These are phyloP conservation scores for Catocala fraxini DNA, from an alignment of 2,888 invertebrate species.

Conservation along the genomic window DNA sequence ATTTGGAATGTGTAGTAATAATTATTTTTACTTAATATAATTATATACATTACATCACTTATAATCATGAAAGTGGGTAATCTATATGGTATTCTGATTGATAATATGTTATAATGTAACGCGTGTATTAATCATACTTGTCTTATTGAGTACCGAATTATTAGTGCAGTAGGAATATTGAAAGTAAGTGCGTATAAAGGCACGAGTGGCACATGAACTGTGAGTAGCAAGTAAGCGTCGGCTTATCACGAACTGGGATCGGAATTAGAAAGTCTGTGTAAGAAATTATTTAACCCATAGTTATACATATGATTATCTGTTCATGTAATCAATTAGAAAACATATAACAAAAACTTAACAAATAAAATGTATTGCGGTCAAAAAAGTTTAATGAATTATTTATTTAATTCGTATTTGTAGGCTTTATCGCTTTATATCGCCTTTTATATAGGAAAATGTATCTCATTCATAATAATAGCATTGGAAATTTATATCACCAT, in stretches of 20 bases:
- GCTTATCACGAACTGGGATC: background rate
- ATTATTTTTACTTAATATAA: background rate
- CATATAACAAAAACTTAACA: background rate
- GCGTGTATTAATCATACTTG: slow-evolving; percentile 1
- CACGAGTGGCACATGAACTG: no score
- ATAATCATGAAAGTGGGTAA: background rate
- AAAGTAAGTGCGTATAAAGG: background rate
- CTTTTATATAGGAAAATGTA: slow-evolving; percentile 8
- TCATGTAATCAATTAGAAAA: background rate
- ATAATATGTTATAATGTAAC: slow-evolving; percentile 5
- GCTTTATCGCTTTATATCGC: slow-evolving; percentile 13
- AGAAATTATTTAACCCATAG: background rate
- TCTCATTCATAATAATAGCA: slow-evolving; percentile 8
- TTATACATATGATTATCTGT: slow-evolving; percentile 8
- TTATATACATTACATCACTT: background rate
- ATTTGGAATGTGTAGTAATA: background rate
- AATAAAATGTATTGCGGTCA: no score
- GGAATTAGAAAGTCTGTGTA: background rate
- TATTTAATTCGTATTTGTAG: slow-evolving; percentile 7
- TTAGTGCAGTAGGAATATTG: slow-evolving; percentile 13
- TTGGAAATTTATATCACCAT: slow-evolving; percentile 7
- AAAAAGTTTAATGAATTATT: background rate
- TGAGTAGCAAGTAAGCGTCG: no score
- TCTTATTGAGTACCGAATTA: slow-evolving; percentile 19
- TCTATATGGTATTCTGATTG: background rate